Conservation (phyloP, 2,797 vertebrate species). For the Thaleichthys pacificus region DNA sequence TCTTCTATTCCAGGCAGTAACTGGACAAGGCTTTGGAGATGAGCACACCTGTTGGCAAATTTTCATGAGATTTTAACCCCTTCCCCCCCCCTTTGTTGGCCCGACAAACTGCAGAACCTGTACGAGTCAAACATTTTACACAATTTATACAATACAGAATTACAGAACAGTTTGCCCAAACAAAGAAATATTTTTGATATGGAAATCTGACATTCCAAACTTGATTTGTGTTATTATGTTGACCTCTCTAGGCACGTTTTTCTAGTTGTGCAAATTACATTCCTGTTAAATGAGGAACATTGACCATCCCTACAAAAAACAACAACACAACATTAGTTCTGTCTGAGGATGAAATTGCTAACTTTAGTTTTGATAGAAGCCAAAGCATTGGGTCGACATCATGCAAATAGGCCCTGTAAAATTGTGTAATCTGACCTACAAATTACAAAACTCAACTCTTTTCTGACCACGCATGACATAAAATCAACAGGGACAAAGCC, state of each 20-base stretch:
- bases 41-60: constrained; percentile 20
- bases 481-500: constrained; percentile 8
- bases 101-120: constrained; percentile 6
- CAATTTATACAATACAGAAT: constrained; percentile 14
- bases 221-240: constrained; percentile 23
- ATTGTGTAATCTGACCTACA: constrained; percentile 18
- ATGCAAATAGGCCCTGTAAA: constrained; percentile 31
- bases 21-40: constrained; percentile 7
- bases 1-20: constrained; percentile 10
- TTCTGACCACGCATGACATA: constrained; percentile 10
- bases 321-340: background rate
- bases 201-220: constrained; percentile 29
- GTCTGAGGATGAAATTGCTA: background rate
- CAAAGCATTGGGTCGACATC: constrained; percentile 15
- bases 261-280: constrained; percentile 54
- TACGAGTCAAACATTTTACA: constrained; percentile 31
- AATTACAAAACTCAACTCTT: background rate
- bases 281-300: constrained; percentile 19
- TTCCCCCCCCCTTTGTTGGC: background rate
- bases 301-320: constrained; percentile 26
- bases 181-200: constrained; percentile 22
- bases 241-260: constrained; percentile 43
- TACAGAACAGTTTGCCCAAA: constrained; percentile 22
- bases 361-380: constrained; percentile 23
- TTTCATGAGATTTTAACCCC: constrained; percentile 7